phyloP scores from a whole-genome alignment of 2,888 invertebrate species.

The Drosophila helvetica region DNA sequence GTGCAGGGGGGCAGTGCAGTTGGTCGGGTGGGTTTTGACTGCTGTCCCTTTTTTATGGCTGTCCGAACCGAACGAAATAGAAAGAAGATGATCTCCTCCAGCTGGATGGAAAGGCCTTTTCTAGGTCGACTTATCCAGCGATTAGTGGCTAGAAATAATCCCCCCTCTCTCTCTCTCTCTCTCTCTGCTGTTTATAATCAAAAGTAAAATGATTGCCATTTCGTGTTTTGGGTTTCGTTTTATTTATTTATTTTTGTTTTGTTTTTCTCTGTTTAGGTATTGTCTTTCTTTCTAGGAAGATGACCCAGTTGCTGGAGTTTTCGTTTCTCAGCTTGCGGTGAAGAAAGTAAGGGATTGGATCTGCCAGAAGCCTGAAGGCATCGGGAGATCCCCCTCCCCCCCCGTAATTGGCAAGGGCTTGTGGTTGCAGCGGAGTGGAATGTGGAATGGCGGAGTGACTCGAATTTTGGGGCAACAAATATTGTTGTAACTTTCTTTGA shows the following conservation, averaged over 20 bases:
- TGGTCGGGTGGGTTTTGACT: conserved; percentile 37
- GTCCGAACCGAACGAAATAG: conserved; percentile 68
- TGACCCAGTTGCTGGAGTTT: conserved; percentile 68
- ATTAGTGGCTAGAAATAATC: conserved; percentile 66
- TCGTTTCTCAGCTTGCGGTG: conserved; percentile 55
- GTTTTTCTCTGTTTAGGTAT: conserved; percentile 17
- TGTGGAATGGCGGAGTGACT: conserved; percentile 24
- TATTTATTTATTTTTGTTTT: conserved; percentile 17
- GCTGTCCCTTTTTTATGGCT: conserved; percentile 39
- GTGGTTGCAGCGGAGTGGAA: conserved; percentile 3
- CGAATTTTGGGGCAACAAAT: background rate
- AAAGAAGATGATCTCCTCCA: conserved; percentile 55
- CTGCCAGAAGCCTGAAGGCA: conserved; percentile 10
- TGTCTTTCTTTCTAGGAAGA: conserved; percentile 47
- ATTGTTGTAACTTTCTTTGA: too few species aligned
- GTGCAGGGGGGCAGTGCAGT: conserved; percentile 1
- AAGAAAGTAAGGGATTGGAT: conserved; percentile 63
- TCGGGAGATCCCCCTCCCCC: background rate
- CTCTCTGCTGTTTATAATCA: conserved; percentile 69
- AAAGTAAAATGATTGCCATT: conserved; percentile 78
- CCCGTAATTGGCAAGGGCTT: conserved; percentile 4
- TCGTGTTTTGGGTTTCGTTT: conserved; percentile 67
- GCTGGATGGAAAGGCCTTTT: conserved; percentile 51
- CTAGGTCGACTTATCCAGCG: conserved; percentile 65
- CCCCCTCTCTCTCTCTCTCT: conserved; percentile 18